Conservation (phyloP, 2,113 vertebrate species). For the Sakesphorus luctuosus region DNA sequence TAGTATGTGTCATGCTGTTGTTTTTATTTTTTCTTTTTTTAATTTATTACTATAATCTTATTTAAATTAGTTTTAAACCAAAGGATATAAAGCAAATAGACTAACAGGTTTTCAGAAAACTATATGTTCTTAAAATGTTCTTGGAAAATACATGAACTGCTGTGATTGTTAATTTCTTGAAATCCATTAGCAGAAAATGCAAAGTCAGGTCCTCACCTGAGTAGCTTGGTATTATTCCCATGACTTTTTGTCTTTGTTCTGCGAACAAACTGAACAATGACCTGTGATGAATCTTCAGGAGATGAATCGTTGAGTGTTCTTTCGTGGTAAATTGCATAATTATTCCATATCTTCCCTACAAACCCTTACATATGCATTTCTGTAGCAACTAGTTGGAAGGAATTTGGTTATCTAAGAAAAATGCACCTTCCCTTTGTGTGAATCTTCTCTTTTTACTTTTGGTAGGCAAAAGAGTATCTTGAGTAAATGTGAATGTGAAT, state of each 20-base stretch:
- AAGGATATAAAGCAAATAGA: neutral
- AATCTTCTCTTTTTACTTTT: constrained; percentile 7
- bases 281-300: neutral
- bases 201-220: neutral
- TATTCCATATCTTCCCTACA: neutral
- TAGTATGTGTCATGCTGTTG: neutral
- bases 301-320: neutral
- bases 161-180: neutral
- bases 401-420: neutral
- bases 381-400: neutral
- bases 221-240: neutral
- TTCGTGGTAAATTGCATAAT: neutral
- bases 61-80: neutral
- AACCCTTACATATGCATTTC: neutral
- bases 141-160: neutral
- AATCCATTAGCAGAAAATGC: neutral
- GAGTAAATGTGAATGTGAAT: neutral
- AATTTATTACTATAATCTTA: neutral
- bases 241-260: neutral
- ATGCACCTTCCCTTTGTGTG: constrained; percentile 20
- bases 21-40: neutral
- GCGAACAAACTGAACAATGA: neutral
- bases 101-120: neutral
- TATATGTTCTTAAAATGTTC: neutral
- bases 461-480: neutral